A percentile compares a stretch with the other conserved stretches of the same genome.
These are phyloP conservation scores for Petrocephalus microphthalmus DNA, from an alignment of 2,113 vertebrate genomes.

Conservation along the genomic window DNA sequence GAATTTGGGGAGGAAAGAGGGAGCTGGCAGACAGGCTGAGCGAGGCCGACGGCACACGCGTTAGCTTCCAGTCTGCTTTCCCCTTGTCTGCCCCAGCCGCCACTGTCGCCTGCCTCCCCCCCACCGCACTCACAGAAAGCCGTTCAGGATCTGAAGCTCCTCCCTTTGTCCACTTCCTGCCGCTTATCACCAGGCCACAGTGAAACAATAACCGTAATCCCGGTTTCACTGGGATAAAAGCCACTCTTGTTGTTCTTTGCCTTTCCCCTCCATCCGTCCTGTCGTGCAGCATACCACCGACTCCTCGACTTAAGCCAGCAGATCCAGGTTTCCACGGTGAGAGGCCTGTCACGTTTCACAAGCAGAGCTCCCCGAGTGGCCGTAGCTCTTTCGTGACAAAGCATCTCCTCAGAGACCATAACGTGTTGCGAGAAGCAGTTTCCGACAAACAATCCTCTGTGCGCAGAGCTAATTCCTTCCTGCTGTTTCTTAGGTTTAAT, in stretches of 20 bases:
- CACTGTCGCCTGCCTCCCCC: not conserved
- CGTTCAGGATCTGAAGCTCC: not conserved
- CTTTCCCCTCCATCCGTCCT: not conserved
- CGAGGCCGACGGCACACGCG: not conserved
- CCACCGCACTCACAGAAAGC: not conserved
- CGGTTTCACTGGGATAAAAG: slow-evolving; percentile 1
- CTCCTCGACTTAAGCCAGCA: not conserved
- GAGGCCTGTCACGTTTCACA: not conserved
- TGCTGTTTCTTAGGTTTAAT: not conserved
- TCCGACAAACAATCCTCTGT: not conserved
- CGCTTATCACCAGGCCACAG: slow-evolving; percentile 3
- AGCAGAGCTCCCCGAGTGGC: not conserved
- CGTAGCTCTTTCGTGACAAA: not conserved
- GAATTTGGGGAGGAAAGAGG: not conserved
- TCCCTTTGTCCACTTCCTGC: not conserved
- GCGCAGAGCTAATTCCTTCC: not conserved
- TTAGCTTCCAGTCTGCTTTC: not conserved
- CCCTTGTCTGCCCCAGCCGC: not conserved
- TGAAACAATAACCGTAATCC: slow-evolving; percentile 15
- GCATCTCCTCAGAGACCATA: not conserved
- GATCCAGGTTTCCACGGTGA: not conserved
- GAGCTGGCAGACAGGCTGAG: not conserved
- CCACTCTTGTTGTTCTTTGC: not conserved
- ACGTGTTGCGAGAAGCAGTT: not conserved
- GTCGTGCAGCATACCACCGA: not conserved